Evolutionary conservation across 2,888 invertebrate genomes (phyloP), one percentile per base, ranked within the genome.

Genomic region (Trichopoda pennipes): DNA sequence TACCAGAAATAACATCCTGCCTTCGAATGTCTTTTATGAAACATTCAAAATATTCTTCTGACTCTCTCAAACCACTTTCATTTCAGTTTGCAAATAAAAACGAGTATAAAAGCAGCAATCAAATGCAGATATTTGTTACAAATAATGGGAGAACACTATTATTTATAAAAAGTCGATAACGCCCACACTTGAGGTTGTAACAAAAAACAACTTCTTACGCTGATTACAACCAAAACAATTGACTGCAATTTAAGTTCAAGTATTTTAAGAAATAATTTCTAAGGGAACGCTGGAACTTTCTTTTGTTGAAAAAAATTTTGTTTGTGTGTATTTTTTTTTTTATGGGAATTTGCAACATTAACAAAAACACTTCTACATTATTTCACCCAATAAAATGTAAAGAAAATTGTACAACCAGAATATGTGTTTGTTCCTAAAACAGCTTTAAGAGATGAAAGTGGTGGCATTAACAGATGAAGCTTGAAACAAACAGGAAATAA

Each of bases 171-270:
- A 53, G n/a, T 47, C 44, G 53, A 56, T 23, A 66, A 79, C 79
- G 79, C 75, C 79, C 79, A 38, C 68, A 23, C 56, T 79, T 60
- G 47, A 55, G 23, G 38, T 21, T 58, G 21, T n/a, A 19, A 56
- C 66, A 76, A 60, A 55, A 19, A 64, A 69, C 42, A 78, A 44
- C 58, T 64, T 79, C 72, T 75, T 72, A 79, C 28, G 51, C 35
- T 61, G 60, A 73, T 68, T 69, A 76, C 55, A 49, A 66, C 53
- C 60, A 51, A 75, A 82, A 72, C 70, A 75, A 79, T 82, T 79
- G 75, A 79, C 79, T 79, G 79, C 75, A 82, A 79, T 82, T 82
- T 82, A 72, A 76, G 82, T 72, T 82, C 79, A 79, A 82, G 75
- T 76, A 63, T 55, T 75, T 72, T 49, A 51, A 44, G 61, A 53